Evolutionary conservation across 2,113 vertebrate species (phyloP).

Genomic region (Gasterosteus aculeatus): DNA sequence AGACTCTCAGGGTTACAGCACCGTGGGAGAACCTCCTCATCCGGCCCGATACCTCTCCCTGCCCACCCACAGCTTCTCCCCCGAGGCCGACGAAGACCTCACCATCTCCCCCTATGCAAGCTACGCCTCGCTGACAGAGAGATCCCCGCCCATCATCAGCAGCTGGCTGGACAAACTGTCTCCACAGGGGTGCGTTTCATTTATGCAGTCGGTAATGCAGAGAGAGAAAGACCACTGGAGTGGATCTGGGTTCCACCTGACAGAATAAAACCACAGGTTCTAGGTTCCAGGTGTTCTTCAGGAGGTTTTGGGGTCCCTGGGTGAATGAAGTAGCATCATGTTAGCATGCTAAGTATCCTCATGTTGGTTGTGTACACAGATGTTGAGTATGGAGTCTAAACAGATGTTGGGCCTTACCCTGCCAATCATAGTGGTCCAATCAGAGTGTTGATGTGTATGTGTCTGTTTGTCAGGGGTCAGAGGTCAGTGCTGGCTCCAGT

Average conservation of each 20-base stretch:
- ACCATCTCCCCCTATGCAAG: slow-evolving; percentile 97
- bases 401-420: background rate
- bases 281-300: no score
- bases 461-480: slow-evolving; percentile 52
- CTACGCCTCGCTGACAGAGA: slow-evolving; percentile 87
- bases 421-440: slow-evolving; percentile 5
- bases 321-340: no score
- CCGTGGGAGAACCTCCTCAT: slow-evolving; percentile 78
- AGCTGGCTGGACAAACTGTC: slow-evolving; percentile 98
- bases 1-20: slow-evolving; percentile 86
- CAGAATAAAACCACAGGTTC: slow-evolving; percentile 82
- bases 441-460: slow-evolving; percentile 27
- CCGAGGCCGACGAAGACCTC: slow-evolving; percentile 87
- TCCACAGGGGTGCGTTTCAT: slow-evolving; percentile 89
- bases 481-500: slow-evolving; percentile 42
- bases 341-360: no score
- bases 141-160: slow-evolving; percentile 84
- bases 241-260: background rate
- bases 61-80: slow-evolving; percentile 73
- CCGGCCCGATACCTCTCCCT: slow-evolving; percentile 68
- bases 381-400: background rate
- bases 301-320: slow-evolving; percentile 73
- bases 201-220: background rate
- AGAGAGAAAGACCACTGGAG: background rate
- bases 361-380: background rate